Conservation (phyloP, 2,888 invertebrate genomes). For the Pseudeuparius sepicola region DNA sequence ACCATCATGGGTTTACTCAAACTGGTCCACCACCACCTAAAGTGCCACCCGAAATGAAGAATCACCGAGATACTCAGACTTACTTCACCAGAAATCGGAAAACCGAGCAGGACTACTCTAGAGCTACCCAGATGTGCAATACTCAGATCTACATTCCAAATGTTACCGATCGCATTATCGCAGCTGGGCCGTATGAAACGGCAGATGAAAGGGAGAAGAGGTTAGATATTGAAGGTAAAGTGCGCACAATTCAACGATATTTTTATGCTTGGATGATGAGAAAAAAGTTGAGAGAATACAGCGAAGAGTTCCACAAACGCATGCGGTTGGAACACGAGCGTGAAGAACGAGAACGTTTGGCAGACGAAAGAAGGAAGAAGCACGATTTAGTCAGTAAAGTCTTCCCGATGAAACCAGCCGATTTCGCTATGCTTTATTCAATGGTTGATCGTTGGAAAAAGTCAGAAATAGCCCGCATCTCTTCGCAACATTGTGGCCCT, state of each 20-base stretch:
- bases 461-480: constrained; percentile 53
- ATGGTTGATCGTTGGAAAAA: constrained; percentile 60
- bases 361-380: constrained; percentile 44
- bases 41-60: constrained; percentile 43
- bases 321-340: constrained; percentile 45
- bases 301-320: constrained; percentile 42
- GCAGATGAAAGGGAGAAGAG: constrained; percentile 50
- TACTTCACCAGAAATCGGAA: constrained; percentile 42
- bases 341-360: constrained; percentile 40
- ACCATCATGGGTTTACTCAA: constrained; percentile 75
- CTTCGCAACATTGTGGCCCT: constrained; percentile 53
- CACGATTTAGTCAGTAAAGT: constrained; percentile 53
- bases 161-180: constrained; percentile 51
- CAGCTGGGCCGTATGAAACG: constrained; percentile 53
- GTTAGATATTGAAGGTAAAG: constrained; percentile 43
- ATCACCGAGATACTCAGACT: constrained; percentile 58
- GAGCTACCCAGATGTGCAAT: constrained; percentile 52
- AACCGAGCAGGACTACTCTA: constrained; percentile 46
- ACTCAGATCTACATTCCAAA: constrained; percentile 50
- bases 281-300: constrained; percentile 41
- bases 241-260: constrained; percentile 51
- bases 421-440: constrained; percentile 64
- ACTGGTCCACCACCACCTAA: constrained; percentile 55
- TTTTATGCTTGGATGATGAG: constrained; percentile 46
- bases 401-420: constrained; percentile 59